Percentiles rank a stretch among this genome's conserved stretches.
Evolutionary conservation across 2,113 vertebrate genomes (phyloP).

Genomic region (Alexandromys fortis): DNA sequence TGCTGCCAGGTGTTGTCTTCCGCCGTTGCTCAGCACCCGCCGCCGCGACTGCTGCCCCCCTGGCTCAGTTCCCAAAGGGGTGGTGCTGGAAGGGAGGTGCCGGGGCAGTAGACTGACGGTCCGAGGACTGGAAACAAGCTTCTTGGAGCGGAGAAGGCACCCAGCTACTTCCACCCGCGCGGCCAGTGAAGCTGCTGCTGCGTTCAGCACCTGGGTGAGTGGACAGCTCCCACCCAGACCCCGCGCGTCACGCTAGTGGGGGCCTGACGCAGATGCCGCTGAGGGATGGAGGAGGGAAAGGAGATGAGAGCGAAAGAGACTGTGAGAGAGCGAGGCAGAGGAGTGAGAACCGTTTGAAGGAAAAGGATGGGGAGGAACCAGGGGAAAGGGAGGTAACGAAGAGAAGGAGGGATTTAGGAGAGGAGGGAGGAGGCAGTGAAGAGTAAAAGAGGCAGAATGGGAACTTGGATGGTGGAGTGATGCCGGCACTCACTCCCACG

Average conservation of each 20-base stretch:
- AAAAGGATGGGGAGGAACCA: slow-evolving; percentile 48
- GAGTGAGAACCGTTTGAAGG: not conserved
- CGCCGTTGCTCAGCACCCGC: slow-evolving; percentile 77
- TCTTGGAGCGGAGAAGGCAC: not conserved
- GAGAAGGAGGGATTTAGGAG: slow-evolving; percentile 59
- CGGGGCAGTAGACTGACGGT: slow-evolving; percentile 51
- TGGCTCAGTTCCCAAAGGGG: slow-evolving; percentile 72
- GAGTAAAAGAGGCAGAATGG: not conserved
- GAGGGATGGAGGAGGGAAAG: slow-evolving; percentile 65
- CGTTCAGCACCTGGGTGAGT: slow-evolving; percentile 78
- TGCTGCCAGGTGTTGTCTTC: slow-evolving; percentile 79
- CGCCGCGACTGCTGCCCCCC: slow-evolving; percentile 68
- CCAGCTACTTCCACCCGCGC: not conserved
- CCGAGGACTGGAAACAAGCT: slow-evolving; percentile 35
- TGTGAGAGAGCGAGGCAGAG: not conserved
- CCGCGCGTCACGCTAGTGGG: slow-evolving; percentile 67
- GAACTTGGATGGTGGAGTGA: not conserved
- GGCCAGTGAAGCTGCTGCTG: slow-evolving; percentile 29
- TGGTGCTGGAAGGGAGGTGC: slow-evolving; percentile 71
- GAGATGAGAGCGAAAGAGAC: not conserved
- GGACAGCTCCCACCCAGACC: slow-evolving; percentile 81
- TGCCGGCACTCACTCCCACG: not conserved
- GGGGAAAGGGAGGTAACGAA: slow-evolving; percentile 45
- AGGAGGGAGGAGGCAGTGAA: slow-evolving; percentile 50
- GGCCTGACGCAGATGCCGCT: slow-evolving; percentile 72